phyloP scores from a whole-genome alignment of 2,113 vertebrate species.

The Mixornis gularis region DNA sequence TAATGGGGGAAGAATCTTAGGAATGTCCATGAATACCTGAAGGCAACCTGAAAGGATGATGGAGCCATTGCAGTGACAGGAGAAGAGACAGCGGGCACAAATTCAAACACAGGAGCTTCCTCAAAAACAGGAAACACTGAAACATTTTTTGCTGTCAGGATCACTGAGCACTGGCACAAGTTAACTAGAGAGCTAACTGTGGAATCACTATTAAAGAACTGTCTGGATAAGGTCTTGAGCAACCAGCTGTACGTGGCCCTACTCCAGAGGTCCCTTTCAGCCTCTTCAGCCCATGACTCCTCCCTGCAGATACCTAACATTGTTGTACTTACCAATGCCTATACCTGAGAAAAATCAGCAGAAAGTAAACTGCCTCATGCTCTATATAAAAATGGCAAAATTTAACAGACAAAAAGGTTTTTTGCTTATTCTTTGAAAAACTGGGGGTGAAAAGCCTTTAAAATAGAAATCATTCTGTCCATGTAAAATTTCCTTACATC shows the following conservation, averaged over 20 bases:
- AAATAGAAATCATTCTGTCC: neutral
- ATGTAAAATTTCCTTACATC: neutral
- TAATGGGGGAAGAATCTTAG: fast-evolving
- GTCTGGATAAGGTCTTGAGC: neutral
- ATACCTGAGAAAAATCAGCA: neutral
- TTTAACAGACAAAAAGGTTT: neutral
- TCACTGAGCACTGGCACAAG: neutral
- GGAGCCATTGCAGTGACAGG: neutral
- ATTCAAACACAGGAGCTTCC: neutral
- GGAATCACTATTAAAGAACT: neutral
- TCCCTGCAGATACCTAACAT: neutral
- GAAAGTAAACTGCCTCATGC: neutral
- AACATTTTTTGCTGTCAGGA: neutral
- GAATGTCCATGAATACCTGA: neutral
- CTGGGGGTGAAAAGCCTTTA: fast-evolving
- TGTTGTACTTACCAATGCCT: neutral
- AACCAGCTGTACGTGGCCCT: neutral
- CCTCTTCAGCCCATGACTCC: neutral
- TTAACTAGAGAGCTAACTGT: neutral
- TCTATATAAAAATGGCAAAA: neutral
- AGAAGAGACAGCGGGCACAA: neutral
- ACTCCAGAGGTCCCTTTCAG: neutral
- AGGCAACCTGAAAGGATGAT: neutral
- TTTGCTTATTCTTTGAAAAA: neutral
- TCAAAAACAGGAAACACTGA: neutral